A percentile compares a stretch with the other conserved stretches of the same genome.
Conservation (phyloP, 2,888 invertebrate species). For the Balanococcus diminutus region DNA sequence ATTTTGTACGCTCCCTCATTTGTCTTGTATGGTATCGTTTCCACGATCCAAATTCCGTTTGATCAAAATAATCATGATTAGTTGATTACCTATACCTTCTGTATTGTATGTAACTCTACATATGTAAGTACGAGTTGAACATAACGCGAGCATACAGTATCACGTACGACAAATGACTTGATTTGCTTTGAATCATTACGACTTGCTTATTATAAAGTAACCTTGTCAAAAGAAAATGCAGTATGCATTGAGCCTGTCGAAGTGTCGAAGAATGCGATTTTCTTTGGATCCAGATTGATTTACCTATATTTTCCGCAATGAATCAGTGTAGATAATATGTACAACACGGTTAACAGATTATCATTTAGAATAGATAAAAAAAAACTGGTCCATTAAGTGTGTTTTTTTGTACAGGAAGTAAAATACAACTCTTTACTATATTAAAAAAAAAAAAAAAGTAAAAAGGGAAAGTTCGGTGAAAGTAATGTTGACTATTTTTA, state of each 20-base stretch:
- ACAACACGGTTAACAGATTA: background rate
- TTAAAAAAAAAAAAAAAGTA: constrained; percentile 20
- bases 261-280: background rate
- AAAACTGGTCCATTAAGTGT: background rate
- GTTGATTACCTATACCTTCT: background rate
- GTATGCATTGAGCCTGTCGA: background rate
- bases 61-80: too few relatives aligned
- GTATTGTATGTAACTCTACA: too few relatives aligned
- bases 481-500: constrained; percentile 34
- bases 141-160: too few relatives aligned
- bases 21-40: background rate
- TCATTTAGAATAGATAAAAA: background rate
- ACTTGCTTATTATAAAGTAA: background rate
- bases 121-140: too few relatives aligned
- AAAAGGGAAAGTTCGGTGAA: constrained; percentile 40
- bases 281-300: background rate
- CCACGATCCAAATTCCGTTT: background rate
- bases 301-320: background rate
- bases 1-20: background rate
- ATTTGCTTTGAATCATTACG: background rate
- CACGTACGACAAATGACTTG: too few relatives aligned
- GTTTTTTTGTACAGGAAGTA: constrained; percentile 33
- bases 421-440: background rate
- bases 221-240: background rate
- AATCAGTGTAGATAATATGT: background rate